A percentile compares a stretch with the other conserved stretches of the same genome.
phyloP scores from a whole-genome alignment of 1,140 invertebrate genomes.

The Telenomus remus region DNA sequence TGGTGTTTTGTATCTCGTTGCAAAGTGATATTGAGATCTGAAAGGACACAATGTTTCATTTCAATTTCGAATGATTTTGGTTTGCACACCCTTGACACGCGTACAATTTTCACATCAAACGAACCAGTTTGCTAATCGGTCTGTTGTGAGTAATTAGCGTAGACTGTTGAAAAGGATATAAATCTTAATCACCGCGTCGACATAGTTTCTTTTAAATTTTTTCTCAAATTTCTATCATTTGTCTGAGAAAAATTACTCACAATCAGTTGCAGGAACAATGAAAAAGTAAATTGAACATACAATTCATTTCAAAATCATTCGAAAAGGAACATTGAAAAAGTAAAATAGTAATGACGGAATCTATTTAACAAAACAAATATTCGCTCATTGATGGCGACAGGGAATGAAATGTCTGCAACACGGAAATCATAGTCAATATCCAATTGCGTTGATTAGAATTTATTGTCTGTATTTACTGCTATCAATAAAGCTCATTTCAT shows the following conservation, averaged over 20 bases:
- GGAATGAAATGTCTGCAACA: constrained; percentile 41
- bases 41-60: constrained; percentile 61
- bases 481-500: constrained; percentile 22
- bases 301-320: background rate
- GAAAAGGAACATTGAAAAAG: constrained; percentile 2
- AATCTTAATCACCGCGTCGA: no score
- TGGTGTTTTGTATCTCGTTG: constrained; percentile 78
- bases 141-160: background rate
- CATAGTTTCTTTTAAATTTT: no score
- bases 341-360: constrained; percentile 10
- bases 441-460: constrained; percentile 46
- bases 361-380: constrained; percentile 22
- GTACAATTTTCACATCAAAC: background rate
- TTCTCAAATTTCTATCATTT: no score
- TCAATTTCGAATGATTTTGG: no score
- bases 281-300: no score
- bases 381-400: constrained; percentile 10
- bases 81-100: no score
- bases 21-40: constrained; percentile 82
- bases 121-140: background rate
- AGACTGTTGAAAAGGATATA: background rate
- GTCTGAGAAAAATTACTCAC: no score
- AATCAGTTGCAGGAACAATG: no score
- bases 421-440: constrained; percentile 37
- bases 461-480: constrained; percentile 29